phyloP scores from a whole-genome alignment of 2,797 vertebrate species.

The Darevskia mixta region DNA sequence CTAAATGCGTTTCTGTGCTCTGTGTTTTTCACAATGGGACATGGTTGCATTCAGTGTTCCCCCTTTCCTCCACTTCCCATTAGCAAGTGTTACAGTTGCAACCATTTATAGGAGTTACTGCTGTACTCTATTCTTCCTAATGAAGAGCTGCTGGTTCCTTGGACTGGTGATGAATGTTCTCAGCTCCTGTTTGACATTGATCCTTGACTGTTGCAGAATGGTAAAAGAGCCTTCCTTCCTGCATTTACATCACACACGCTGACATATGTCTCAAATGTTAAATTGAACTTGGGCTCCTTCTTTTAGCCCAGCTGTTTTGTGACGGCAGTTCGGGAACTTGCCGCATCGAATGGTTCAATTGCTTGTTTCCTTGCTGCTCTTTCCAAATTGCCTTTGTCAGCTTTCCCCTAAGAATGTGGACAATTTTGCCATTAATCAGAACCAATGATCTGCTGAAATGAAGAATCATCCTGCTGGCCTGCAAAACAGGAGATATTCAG shows the following conservation, averaged over 20 bases:
- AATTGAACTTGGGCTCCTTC: background rate
- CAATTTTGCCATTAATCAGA: constrained; percentile 62
- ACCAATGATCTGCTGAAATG: constrained; percentile 57
- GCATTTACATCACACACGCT: constrained; percentile 32
- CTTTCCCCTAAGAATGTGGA: constrained; percentile 41
- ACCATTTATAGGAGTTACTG: background rate
- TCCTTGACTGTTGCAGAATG: constrained; percentile 33
- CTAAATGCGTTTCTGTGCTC: background rate
- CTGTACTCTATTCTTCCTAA: background rate
- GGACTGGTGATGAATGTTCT: constrained; percentile 55
- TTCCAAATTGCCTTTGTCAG: constrained; percentile 66
- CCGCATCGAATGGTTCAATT: constrained; percentile 44
- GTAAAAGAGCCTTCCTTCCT: constrained; percentile 34
- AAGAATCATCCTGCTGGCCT: constrained; percentile 48
- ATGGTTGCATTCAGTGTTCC: background rate
- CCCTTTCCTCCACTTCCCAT: background rate
- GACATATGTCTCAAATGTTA: constrained; percentile 2
- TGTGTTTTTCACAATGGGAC: background rate
- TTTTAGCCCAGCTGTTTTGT: constrained; percentile 9
- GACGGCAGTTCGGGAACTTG: background rate
- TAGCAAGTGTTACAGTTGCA: background rate
- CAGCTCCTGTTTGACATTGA: constrained; percentile 47
- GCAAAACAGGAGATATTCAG: constrained; percentile 43
- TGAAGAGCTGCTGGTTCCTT: constrained; percentile 21
- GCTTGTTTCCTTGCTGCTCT: constrained; percentile 35